Evolutionary conservation across 2,888 invertebrate genomes (phyloP).

Genomic region (Ashinkailepas kermadecensis): DNA sequence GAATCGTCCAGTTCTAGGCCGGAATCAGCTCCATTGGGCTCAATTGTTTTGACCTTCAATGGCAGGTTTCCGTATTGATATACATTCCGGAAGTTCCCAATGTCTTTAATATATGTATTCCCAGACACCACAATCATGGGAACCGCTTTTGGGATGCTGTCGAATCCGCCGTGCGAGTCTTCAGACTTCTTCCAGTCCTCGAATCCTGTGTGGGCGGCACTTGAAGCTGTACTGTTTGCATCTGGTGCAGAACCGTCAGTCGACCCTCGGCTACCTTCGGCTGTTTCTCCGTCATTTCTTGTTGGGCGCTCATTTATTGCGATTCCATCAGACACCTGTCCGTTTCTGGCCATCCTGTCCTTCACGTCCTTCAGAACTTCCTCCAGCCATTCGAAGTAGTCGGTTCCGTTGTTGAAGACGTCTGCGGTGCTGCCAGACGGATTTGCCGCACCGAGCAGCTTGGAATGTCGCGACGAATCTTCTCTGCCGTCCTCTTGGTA

Average conservation of each 20-base stretch:
- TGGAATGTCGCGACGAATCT: background rate
- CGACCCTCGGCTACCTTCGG: background rate
- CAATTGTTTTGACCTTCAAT: background rate
- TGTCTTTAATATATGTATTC: slow-evolving; percentile 12
- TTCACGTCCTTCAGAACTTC: background rate
- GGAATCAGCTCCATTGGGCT: slow-evolving; percentile 1
- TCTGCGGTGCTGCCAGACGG: background rate
- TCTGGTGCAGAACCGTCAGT: background rate
- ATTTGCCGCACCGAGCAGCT: background rate
- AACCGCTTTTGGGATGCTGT: background rate
- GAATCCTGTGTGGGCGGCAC: too few species aligned
- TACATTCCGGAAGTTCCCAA: background rate
- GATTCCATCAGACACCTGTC: background rate
- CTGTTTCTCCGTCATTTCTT: background rate
- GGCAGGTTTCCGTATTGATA: background rate
- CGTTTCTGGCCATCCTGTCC: background rate
- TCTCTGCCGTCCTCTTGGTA: background rate
- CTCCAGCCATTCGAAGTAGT: slow-evolving; percentile 4
- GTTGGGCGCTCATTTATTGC: background rate
- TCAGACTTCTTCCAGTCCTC: background rate
- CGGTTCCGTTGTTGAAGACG: slow-evolving; percentile 2
- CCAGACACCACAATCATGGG: slow-evolving; percentile 21
- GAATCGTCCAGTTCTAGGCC: background rate
- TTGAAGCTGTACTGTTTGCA: too few species aligned
- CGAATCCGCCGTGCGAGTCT: background rate